Evolutionary conservation across 2,888 invertebrate genomes (phyloP).

Genomic region (Drosophila hamatofila): DNA sequence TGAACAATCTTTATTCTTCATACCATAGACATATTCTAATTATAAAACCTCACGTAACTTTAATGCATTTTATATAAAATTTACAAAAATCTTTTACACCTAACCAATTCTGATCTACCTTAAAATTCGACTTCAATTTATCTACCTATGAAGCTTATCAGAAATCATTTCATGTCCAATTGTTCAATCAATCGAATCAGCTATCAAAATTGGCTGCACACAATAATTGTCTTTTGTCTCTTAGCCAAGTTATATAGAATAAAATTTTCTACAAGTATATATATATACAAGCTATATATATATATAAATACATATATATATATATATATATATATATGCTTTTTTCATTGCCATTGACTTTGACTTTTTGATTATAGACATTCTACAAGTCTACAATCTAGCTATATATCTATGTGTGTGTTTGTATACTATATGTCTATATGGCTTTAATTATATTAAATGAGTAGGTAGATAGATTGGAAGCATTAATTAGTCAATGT

Average conservation of each 20-base stretch:
- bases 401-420: neutral
- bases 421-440: constrained; percentile 10
- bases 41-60: no score
- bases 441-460: constrained; percentile 42
- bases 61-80: no score
- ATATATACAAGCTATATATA: neutral
- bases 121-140: neutral
- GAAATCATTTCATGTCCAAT: neutral
- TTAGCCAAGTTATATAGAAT: constrained; percentile 14
- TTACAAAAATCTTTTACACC: no score
- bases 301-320: no score
- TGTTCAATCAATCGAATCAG: constrained; percentile 15
- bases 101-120: neutral
- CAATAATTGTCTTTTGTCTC: constrained; percentile 33
- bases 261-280: constrained; percentile 10
- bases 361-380: constrained; percentile 41
- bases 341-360: constrained; percentile 47
- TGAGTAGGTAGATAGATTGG: constrained; percentile 23
- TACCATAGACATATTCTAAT: no score
- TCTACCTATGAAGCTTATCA: neutral
- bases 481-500: constrained; percentile 35
- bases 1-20: no score
- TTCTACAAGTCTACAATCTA: constrained; percentile 24
- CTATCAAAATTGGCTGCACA: constrained; percentile 28
- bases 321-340: neutral